These are phyloP conservation scores for Nannospalax galili DNA, from an alignment of 2,113 vertebrate genomes.

Conservation along the genomic window DNA sequence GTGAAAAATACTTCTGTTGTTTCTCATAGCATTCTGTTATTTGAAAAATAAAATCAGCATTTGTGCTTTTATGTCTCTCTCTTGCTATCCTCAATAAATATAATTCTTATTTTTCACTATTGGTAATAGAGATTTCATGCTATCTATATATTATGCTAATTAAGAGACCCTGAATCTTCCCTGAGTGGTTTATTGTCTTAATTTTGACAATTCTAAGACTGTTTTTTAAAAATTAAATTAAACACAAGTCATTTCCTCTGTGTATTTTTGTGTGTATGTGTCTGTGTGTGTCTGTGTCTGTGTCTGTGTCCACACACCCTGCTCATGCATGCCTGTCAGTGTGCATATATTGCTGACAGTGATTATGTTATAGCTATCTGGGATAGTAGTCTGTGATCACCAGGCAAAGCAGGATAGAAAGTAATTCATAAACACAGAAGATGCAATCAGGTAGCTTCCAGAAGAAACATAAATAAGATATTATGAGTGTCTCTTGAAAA, in stretches of 20 bases:
- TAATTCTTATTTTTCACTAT: background rate
- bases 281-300: background rate
- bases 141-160: background rate
- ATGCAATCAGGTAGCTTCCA: background rate
- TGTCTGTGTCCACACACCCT: too few species aligned
- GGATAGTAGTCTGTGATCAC: background rate
- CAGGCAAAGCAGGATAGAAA: background rate
- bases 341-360: background rate
- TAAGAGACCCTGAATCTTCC: background rate
- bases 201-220: background rate
- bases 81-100: background rate
- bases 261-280: background rate
- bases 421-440: background rate
- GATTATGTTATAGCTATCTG: background rate
- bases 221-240: background rate
- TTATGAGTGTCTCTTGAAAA: background rate
- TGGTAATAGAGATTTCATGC: background rate
- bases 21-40: background rate
- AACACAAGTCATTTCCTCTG: background rate
- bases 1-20: slow-evolving; percentile 16
- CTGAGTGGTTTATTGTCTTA: background rate
- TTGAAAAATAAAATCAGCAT: background rate
- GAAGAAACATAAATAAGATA: slow-evolving; percentile 43
- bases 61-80: slow-evolving; percentile 5
- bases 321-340: too few species aligned